These are phyloP conservation scores for Peribatodes rhomboidaria DNA, from an alignment of 2,888 invertebrate genomes.

Conservation along the genomic window DNA sequence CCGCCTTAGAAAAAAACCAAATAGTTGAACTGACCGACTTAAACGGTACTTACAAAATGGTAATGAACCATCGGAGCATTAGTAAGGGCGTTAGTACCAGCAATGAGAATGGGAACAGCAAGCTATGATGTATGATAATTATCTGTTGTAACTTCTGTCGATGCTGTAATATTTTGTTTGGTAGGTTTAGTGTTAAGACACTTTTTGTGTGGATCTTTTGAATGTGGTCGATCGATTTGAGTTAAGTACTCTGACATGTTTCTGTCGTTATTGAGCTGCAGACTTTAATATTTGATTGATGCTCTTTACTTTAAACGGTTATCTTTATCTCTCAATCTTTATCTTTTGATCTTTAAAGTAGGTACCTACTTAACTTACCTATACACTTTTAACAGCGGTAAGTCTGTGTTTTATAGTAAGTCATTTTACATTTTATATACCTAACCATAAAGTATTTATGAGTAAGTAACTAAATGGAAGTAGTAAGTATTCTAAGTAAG, in stretches of 20 bases:
- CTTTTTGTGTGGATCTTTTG: conserved; percentile 6
- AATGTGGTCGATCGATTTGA: conserved; percentile 13
- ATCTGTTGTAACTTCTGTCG: conserved; percentile 34
- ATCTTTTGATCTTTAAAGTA: background rate
- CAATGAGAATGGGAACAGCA: conserved; percentile 42
- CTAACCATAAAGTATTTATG: no score
- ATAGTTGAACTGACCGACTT: conserved; percentile 55
- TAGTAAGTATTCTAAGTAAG: no score
- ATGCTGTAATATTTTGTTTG: conserved; percentile 36
- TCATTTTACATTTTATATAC: no score
- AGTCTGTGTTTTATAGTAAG: no score
- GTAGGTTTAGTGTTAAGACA: conserved; percentile 4
- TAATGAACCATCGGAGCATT: conserved; percentile 52
- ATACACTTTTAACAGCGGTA: no score
- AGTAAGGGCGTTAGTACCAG: conserved; percentile 45
- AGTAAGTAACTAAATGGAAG: no score
- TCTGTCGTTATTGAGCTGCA: conserved; percentile 1
- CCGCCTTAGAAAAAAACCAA: conserved; percentile 45
- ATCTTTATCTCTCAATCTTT: background rate
- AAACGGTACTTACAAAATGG: conserved; percentile 51
- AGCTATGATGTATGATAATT: conserved; percentile 42
- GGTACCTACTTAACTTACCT: no score
- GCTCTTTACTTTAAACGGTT: background rate
- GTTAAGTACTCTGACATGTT: conserved; percentile 1
- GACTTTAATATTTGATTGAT: background rate